phyloP scores from a whole-genome alignment of 1,140 invertebrate species.

The Drosophila insularis region DNA sequence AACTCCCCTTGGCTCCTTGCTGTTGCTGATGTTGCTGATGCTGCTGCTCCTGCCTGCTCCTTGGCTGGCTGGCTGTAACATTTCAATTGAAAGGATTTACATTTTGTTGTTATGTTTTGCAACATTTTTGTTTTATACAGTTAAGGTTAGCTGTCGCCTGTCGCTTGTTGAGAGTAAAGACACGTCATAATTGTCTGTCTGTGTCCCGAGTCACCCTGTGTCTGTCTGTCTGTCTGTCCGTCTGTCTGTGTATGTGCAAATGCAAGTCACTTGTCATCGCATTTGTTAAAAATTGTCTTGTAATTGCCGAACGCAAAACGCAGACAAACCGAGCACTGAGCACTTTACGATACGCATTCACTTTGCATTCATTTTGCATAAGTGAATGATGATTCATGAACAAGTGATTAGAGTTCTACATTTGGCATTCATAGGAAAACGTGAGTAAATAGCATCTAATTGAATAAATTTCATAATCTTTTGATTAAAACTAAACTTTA shows the following conservation, averaged over 20 bases:
- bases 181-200: slow-evolving; percentile 72
- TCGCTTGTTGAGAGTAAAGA: slow-evolving; percentile 27
- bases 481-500: too few species aligned
- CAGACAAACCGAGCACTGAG: too few species aligned
- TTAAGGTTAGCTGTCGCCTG: slow-evolving; percentile 51
- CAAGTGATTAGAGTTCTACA: neutral
- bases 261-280: slow-evolving; percentile 18
- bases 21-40: slow-evolving; percentile 15
- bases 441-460: neutral
- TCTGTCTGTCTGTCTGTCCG: slow-evolving; percentile 16
- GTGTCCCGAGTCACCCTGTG: slow-evolving; percentile 10
- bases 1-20: slow-evolving; percentile 4
- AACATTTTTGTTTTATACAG: slow-evolving; percentile 74
- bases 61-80: slow-evolving; percentile 52
- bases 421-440: neutral
- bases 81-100: slow-evolving; percentile 80
- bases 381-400: slow-evolving; percentile 11
- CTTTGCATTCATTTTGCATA: slow-evolving; percentile 5
- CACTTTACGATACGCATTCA: neutral
- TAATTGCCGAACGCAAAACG: slow-evolving; percentile 6
- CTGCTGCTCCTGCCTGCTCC: slow-evolving; percentile 25
- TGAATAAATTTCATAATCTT: neutral
- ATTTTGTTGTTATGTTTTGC: slow-evolving; percentile 75
- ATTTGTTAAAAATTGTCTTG: slow-evolving; percentile 19
- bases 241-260: slow-evolving; percentile 13